Evolutionary conservation across 2,797 vertebrate genomes (phyloP), one percentile per base, ranked within the genome.

Genomic region (Artibeus lituratus): DNA sequence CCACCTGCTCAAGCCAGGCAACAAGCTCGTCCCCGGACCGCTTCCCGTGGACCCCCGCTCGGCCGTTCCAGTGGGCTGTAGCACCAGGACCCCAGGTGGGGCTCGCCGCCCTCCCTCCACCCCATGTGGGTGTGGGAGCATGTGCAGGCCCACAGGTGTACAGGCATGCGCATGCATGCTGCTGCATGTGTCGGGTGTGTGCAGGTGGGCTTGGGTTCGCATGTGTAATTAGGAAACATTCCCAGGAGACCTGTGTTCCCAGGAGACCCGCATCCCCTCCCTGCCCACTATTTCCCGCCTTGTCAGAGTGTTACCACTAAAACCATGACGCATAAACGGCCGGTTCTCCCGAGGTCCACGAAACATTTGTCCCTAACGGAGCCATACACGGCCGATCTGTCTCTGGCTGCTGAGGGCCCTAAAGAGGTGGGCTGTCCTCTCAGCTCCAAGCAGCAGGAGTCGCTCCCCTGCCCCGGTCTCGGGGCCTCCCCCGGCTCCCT

Each of bases 281-380:
- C 22, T 73, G 76, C 74, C 72, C 10, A 5, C 14, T 37, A 53
- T 57, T 92, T 83, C 39, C 88, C 70, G 4, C 80, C 94, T 62
- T 72, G 39, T 87, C 88, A 77, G 91, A 83, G 84, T 35, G 72
- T 84, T 32, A 90, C 73, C 29, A 37, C 76, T 67, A 32, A 90
- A 86, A 74, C 82, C 77, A 94, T 76, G 91, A 87, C 85, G 49
- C 86, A 51, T 57, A 47, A 91, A 87, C 59, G 76, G 22, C 55
- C 29, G 0, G 49, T 87, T 80, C 83, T 53, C 76, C 35, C 14
- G 39, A 77, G 49, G 24, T 29, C 85, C 85, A 6, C 74, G 21
- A 89, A 87, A n/a, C 35, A 62, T 47, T 59, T 78, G 78, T 81
- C 86, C 85, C 77, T 93, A 88, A 74, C 65, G 73, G 47, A 47